These are phyloP conservation scores for Campylorhamphus procurvoides DNA, from an alignment of 2,113 vertebrate genomes.

Conservation along the genomic window DNA sequence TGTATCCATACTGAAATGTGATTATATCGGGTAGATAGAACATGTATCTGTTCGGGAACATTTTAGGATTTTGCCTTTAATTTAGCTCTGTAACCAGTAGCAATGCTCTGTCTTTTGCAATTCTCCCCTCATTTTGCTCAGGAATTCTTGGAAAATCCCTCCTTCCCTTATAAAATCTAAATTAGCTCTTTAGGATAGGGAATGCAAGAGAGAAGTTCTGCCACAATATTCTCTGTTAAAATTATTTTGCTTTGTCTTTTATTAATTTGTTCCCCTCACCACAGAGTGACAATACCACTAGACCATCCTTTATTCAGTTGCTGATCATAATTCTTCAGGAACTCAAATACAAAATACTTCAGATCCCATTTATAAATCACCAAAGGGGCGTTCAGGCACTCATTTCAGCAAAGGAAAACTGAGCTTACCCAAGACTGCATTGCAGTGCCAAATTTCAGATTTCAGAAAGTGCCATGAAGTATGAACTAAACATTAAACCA, in stretches of 20 bases:
- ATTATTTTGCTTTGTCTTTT: not conserved
- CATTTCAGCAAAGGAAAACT: not conserved
- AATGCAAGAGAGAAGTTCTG: not conserved
- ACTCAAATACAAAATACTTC: not conserved
- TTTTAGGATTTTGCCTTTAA: not conserved
- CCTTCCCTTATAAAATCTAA: not conserved
- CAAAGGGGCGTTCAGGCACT: not conserved
- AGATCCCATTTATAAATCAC: not conserved
- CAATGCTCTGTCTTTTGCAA: not conserved
- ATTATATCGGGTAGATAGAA: not conserved
- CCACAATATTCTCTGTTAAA: not conserved
- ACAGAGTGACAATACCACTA: not conserved
- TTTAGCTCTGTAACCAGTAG: not conserved
- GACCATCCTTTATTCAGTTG: not conserved
- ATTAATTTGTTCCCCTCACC: not conserved
- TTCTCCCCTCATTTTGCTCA: not conserved
- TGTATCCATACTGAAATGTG: not conserved
- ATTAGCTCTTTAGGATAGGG: not conserved
- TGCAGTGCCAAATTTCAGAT: not conserved
- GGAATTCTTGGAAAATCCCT: not conserved
- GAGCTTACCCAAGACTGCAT: not conserved
- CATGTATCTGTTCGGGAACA: not conserved
- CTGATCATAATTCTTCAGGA: not conserved
- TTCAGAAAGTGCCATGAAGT: not conserved
- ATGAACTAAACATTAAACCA: not conserved